Evolutionary conservation across 2,113 vertebrate species (phyloP).

Genomic region (Gymnobelideus leadbeateri): DNA sequence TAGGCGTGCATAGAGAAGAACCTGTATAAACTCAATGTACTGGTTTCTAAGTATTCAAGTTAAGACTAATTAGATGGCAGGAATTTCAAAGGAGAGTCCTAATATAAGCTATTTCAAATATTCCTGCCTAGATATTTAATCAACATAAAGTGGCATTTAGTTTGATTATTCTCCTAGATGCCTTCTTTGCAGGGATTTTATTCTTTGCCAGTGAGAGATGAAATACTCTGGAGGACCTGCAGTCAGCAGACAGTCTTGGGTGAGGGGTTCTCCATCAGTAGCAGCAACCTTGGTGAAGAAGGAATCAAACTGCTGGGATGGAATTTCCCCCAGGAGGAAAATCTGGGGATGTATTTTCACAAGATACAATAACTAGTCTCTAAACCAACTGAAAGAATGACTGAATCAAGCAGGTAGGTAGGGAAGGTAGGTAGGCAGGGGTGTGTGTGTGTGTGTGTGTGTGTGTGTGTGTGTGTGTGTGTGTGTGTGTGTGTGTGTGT

Average conservation of each 20-base stretch:
- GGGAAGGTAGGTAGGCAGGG: no score
- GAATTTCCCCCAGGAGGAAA: neutral
- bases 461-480: neutral
- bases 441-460: neutral
- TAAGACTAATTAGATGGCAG: constrained; percentile 50
- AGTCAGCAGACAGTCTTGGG: constrained; percentile 18
- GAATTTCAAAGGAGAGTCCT: constrained; percentile 52
- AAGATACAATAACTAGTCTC: neutral
- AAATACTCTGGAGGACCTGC: neutral
- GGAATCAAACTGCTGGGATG: neutral
- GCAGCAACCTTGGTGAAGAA: neutral
- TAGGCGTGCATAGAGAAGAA: constrained; percentile 77
- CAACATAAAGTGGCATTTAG: neutral
- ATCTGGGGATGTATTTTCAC: neutral
- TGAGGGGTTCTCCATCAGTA: neutral
- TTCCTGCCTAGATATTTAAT: constrained; percentile 12
- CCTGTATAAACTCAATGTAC: constrained; percentile 69
- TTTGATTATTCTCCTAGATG: neutral
- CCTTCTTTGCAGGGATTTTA: neutral
- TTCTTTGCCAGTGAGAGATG: neutral
- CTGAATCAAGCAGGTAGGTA: neutral
- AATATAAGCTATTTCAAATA: neutral
- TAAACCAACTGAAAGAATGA: neutral
- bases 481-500: no score
- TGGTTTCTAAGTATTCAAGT: constrained; percentile 69